Evolutionary conservation across 1,140 invertebrate species (phyloP), one percentile per base, ranked within the genome.

Genomic region (Ips nitidus): DNA sequence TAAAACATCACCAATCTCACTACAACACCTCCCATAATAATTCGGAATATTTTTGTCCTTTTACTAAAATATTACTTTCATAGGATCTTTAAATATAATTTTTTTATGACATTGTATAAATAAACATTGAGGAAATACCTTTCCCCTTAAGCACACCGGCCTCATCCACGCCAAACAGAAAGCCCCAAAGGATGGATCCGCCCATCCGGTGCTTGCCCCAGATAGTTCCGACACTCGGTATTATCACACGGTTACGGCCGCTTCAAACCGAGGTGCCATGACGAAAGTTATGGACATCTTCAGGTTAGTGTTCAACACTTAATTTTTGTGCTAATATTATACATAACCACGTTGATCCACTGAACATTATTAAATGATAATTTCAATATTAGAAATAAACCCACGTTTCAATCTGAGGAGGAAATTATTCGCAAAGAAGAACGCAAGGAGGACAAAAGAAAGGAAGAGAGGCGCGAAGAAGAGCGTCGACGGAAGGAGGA

Each of bases 201-300:
- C 87, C 38, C 87, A 89, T 82, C 86, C 84, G 39, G 80, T 80
- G 36, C 56, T 76, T 73, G 86, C 87, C 78, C 61, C 70, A 42
- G 87, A 86, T 55, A 86, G 85, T 39, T 86, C 86, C 2, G 86
- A 89, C 79, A 86, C 83, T n/a, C 78, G 88, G 83, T 89, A 89
- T 78, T 88, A 88, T 74, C 87, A 89, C 75, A 89, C 87, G 39
- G 82, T 89, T 52, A 88, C 86, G 22, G 73, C 73, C 6, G 83
- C 83, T 39, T 74, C 80, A 0, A 83, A 83, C 61, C 75, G 83
- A 5, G 91, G 90, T 74, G 87, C 91, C 4, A 91, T 93, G 79
- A 90, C 89, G 63, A 94, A 94, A 85, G 91, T 95, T 58, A 94
- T 94, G 86, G 92, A 95, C 81, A 89, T 95, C 74, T 94, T 95